A percentile compares a stretch with the other conserved stretches of the same genome.
Conservation (phyloP, 2,888 invertebrate genomes). For the Drosophila cognata region DNA sequence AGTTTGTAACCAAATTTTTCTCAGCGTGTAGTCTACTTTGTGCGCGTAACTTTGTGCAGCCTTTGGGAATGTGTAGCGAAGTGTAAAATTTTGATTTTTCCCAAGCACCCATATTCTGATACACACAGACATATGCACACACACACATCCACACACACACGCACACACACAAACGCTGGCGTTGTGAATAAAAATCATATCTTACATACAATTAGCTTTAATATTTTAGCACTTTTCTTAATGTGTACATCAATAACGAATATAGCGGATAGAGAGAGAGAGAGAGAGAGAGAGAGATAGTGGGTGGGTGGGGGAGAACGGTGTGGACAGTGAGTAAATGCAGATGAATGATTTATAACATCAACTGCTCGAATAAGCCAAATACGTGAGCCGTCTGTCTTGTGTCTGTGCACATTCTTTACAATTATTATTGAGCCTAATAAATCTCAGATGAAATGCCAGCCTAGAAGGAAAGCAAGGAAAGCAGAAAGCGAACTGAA, state of each 20-base stretch:
- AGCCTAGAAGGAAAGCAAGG: conserved; percentile 2
- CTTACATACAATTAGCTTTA: conserved; percentile 66
- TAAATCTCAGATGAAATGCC: conserved; percentile 46
- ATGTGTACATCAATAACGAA: conserved; percentile 65
- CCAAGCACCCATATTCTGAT: conserved; percentile 41
- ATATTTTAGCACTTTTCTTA: conserved; percentile 65
- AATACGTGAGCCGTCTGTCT: conserved; percentile 44
- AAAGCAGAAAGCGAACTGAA: background rate
- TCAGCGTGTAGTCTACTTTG: background rate
- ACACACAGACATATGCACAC: conserved; percentile 11
- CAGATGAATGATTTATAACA: conserved; percentile 59
- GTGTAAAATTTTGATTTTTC: conserved; percentile 77
- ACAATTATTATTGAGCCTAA: conserved; percentile 62
- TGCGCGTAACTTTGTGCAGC: conserved; percentile 58
- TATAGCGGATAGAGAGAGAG: conserved; percentile 27
- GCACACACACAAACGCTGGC: conserved; percentile 6
- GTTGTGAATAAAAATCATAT: conserved; percentile 61
- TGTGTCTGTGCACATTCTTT: conserved; percentile 54
- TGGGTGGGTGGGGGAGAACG: background rate
- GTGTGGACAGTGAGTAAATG: conserved; percentile 32
- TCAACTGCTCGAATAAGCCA: conserved; percentile 42
- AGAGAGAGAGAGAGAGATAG: background rate
- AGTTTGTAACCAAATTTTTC: background rate
- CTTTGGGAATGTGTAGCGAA: conserved; percentile 73
- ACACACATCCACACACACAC: conserved; percentile 4